Evolutionary conservation across 2,797 vertebrate species (phyloP), one percentile per base, ranked within the genome.

Genomic region (Ctenochaetus hawaiiensis): DNA sequence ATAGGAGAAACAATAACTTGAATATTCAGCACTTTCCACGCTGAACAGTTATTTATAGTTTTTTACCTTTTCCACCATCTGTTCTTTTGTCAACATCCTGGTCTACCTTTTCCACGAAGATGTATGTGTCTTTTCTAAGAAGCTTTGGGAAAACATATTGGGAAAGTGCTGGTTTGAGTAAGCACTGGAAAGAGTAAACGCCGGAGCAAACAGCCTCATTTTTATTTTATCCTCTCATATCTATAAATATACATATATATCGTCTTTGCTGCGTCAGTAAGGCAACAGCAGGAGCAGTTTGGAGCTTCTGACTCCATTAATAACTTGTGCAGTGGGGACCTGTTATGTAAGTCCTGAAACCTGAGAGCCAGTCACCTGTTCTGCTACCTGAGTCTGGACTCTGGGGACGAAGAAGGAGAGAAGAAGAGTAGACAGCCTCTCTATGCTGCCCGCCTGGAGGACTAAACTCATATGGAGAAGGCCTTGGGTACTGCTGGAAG

Each of bases 321-420:
- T 93, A 91, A 91, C 79, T 79, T 81, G 84, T 89, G 89, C 72
- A 56, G 73, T 48, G 16, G 82, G 65, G 75, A 76, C 65, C 71
- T 86, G 62, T 92, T 82, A 90, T 83, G 82, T 75, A 84, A 83
- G 74, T 63, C 66, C 63, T 88, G 94, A 93, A 95, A 95, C 85
- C 71, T 87, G 94, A 95, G 91, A 92, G 75, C 67, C 66, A 67
- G 86, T 87, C 89, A 91, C 90, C 89, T 91, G 93, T 86, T 89
- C 88, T 87, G 91, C 88, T 91, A 93, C 90, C 86, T 87, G 91
- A 95, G 89, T 87, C 60, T 9, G 14, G 73, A 71, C 75, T 72
- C 83, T 39, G 20, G 88, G 44, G 88, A 86, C 23, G 0, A 48
- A 61, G 67, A 62, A 77, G 54, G 57, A 81, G 77, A 76, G 77